Evolutionary conservation across 2,113 vertebrate genomes (phyloP), one percentile per base, ranked within the genome.

Genomic region (Ptyas mucosa): DNA sequence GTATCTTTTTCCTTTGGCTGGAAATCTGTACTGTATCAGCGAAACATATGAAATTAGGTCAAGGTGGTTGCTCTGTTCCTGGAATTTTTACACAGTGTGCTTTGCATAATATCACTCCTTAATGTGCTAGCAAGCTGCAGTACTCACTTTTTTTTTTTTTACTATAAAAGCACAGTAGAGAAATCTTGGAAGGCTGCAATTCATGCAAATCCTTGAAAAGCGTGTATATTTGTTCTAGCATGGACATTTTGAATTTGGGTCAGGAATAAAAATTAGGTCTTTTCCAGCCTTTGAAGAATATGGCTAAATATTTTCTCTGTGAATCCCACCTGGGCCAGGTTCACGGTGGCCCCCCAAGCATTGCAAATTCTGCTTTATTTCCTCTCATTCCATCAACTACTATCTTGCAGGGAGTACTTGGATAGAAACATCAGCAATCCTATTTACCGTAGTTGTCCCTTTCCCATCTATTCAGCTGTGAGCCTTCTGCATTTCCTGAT

Each of bases 21-120:
- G 49, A 85, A 23, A 87, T 69, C 29, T 69, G 49, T 91, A 18
- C 18, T 94, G 90, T 89, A 85, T 96, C 93, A 93, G 87, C 93
- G 94, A 93, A 92, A 94, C 26, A 89, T 88, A 55, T 43, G 49
- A 87, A 75, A 92, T 61, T 89, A 43, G 58, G 51, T 87, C 88
- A 86, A 90, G 91, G 49, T 61, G 51, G 49, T 55, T 90, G 57
- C 3, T 34, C 11, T 34, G 1, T 34, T 46, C 81, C 54, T 55
- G 18, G 24, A 57, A 55, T 51, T 46, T 29, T 91, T 92, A 43
- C 43, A 69, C 23, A n/a, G 87, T 87, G 57, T 51, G 34, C 81
- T 87, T 75, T 18, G 18, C 87, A 69, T 55, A 86, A 55, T 87
- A 91, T 91, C 10, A 4, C 75, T 91, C 8, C 64, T 57, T 53